These are phyloP conservation scores for Drosophila mayaguana DNA, from an alignment of 2,888 invertebrate genomes.

Conservation along the genomic window DNA sequence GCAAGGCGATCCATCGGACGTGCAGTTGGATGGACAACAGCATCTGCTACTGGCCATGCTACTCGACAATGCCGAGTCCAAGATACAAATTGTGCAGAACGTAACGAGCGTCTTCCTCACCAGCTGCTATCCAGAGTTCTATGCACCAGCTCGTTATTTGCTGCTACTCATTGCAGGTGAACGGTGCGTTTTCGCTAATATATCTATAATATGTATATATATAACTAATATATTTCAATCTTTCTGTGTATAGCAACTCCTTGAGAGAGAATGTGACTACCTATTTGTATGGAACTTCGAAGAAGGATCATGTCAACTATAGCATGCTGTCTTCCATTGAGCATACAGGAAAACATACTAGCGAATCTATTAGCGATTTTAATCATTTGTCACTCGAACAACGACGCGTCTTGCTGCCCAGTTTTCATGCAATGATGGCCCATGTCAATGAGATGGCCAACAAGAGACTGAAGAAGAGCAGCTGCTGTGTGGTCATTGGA, in stretches of 20 bases:
- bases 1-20: constrained; percentile 46
- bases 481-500: constrained; percentile 88
- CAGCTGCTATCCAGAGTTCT: constrained; percentile 92
- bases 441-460: constrained; percentile 90
- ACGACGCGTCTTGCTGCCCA: constrained; percentile 87
- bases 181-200: constrained; percentile 86
- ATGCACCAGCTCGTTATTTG: constrained; percentile 93
- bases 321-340: constrained; percentile 84
- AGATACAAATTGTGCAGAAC: constrained; percentile 92
- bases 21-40: constrained; percentile 84
- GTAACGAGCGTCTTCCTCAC: constrained; percentile 93
- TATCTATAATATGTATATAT: background rate
- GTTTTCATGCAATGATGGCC: constrained; percentile 90
- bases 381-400: constrained; percentile 83
- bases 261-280: constrained; percentile 83
- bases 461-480: constrained; percentile 87
- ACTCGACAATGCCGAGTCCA: constrained; percentile 90
- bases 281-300: constrained; percentile 89
- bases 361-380: constrained; percentile 76
- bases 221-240: background rate
- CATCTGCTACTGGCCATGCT: constrained; percentile 88
- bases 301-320: constrained; percentile 86
- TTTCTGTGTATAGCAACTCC: constrained; percentile 74
- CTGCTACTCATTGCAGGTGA: constrained; percentile 94
- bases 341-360: constrained; percentile 79